Evolutionary conservation across 2,113 vertebrate species (phyloP), one percentile per base, ranked within the genome.

Genomic region (Pteropus alecto): DNA sequence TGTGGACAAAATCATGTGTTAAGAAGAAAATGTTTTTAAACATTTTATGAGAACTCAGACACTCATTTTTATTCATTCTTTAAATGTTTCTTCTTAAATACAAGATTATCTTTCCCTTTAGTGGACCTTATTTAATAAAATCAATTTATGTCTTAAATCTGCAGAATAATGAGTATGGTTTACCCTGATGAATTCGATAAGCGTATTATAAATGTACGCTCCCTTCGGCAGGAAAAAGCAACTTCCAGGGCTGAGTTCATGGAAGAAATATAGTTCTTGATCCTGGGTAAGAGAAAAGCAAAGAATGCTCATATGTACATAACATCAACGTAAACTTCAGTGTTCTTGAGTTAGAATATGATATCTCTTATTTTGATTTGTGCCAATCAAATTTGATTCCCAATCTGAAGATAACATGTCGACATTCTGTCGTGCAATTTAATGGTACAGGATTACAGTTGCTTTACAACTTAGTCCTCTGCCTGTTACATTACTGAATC

Each of bases 141-240:
- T 84, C 16, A 81, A 56, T 19, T 46, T 85, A 48, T 30, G 63
- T 21, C 26, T 51, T 67, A 89, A 93, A 77, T 93, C 56, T 93
- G 43, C 9, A 90, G 41, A 94, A 91, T 61, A 70, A 93, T 87
- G 86, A 41, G 71, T 21, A 77, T 43, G 41, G 98, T 98, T 99
- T 98, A 99, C 99, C 98, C 99, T 98, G 98, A 99, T 99, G 95
- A 99, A 99, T 95, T 99, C 99, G 96, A 99, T 98, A 96, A 99
- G 98, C 0, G 98, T 98, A 96, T 99, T 99, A 98, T 99, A 99
- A 98, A 99, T 98, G 97, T 99, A 99, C 67, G 99, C 99, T 96
- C 99, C 99, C 93, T 99, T 99, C 0, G 99, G 99, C 97, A 99
- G 97, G 98, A 99, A 99, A 97, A 99, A 99, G 97, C 99, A 99